Evolutionary conservation across 2,888 invertebrate genomes (phyloP).

Genomic region (Smittia aterrima): DNA sequence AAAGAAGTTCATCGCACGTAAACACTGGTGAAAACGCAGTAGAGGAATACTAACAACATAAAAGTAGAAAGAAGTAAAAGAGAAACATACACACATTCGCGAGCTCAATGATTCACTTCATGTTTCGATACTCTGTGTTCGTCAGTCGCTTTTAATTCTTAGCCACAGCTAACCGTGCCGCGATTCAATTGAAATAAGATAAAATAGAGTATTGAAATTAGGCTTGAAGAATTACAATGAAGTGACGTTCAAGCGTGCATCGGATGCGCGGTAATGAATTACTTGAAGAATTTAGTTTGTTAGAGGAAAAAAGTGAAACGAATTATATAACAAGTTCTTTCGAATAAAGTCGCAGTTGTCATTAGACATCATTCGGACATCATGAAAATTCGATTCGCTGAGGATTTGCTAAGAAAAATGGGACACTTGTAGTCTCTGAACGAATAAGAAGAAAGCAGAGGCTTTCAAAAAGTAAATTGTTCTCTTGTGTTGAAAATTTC

Average conservation of each 20-base stretch:
- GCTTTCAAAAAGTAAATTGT: constrained; percentile 25
- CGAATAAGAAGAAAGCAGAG: neutral
- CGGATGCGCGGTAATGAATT: too few species aligned
- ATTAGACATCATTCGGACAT: neutral
- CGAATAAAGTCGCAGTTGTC: neutral
- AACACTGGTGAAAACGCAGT: neutral
- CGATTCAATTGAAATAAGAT: neutral
- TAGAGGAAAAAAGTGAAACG: too few species aligned
- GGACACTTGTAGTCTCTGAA: constrained; percentile 28
- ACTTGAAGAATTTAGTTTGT: too few species aligned
- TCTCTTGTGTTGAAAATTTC: constrained; percentile 10
- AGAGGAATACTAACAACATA: constrained; percentile 7
- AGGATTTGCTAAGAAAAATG: neutral
- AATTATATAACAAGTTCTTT: neutral
- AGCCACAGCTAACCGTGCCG: constrained; percentile 4
- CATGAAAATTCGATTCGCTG: neutral
- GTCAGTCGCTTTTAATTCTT: constrained; percentile 33
- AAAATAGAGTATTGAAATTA: neutral
- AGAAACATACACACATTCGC: constrained; percentile 23
- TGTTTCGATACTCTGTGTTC: constrained; percentile 20
- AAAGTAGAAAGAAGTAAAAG: neutral
- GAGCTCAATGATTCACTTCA: constrained; percentile 36
- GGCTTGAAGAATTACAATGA: neutral
- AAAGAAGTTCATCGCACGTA: neutral
- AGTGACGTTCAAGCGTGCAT: too few species aligned